Base-by-base conservation (phyloP, 2,888 invertebrate species). In the Parapristionchus giblindavisi region DNA sequence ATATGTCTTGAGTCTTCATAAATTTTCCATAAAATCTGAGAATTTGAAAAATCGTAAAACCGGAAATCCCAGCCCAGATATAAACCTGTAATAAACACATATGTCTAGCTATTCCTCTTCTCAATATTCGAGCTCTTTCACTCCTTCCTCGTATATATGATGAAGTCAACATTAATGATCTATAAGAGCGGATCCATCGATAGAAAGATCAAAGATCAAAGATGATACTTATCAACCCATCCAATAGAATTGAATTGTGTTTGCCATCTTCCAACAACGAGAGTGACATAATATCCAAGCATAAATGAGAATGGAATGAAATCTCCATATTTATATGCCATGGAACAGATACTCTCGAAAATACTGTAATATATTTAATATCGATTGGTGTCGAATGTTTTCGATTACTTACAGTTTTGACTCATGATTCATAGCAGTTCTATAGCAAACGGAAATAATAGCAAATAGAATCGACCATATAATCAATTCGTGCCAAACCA, bases 41-140 rank as follows among this genome's bases (percentile, higher is more conserved):
- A n/a, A n/a, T n/a, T n/a, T n/a, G n/a, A n/a, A n/a, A n/a, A n/a
- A n/a, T n/a, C n/a, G n/a, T n/a, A n/a, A n/a, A n/a, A n/a, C n/a
- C n/a, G n/a, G n/a, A n/a, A n/a, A n/a, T n/a, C n/a, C n/a, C n/a
- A n/a, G n/a, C n/a, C n/a, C n/a, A n/a, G n/a, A n/a, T n/a, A n/a
- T n/a, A n/a, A n/a, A 72, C 72, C 72, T 72, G 72, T 34, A 72
- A 36, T 32, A 72, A 34, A 60, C 60, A 60, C 72, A 72, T 60
- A 21, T 60, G 36, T 48, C 72, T 58, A 3, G 72, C 58, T 27
- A 72, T 38, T 29, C 72, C 51, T 34, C 72, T 72, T 40, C 60
- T 60, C 48, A 60, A 32, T 8, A 72, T 72, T 43, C 60, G 14
- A n/a, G 72, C 29, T 8, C 60, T 40, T 36, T 72, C 72, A 24